A percentile compares a stretch with the other conserved stretches of the same genome.
These are phyloP conservation scores for Anthoptus insignis DNA, from an alignment of 2,888 invertebrate species.

Conservation along the genomic window DNA sequence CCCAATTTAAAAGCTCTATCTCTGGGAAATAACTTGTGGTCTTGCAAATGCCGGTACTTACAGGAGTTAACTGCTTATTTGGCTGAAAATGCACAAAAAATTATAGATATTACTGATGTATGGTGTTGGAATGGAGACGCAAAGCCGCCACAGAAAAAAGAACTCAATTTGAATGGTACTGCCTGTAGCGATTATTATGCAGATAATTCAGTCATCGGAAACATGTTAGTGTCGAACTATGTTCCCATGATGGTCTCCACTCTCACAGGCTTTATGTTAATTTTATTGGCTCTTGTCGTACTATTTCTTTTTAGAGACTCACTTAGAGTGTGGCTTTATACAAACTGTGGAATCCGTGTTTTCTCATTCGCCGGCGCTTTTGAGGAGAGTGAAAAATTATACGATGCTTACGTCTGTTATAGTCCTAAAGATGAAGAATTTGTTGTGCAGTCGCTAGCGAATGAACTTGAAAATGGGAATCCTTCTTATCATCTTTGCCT, in stretches of 20 bases:
- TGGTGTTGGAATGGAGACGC: slow-evolving; percentile 94
- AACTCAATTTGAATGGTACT: slow-evolving; percentile 94
- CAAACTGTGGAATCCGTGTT: slow-evolving; percentile 94
- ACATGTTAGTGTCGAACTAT: slow-evolving; percentile 94
- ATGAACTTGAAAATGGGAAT: slow-evolving; percentile 94
- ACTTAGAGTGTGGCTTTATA: slow-evolving; percentile 95
- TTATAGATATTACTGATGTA: slow-evolving; percentile 92
- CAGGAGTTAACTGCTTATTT: slow-evolving; percentile 95
- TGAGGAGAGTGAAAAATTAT: slow-evolving; percentile 94
- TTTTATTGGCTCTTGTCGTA: slow-evolving; percentile 92
- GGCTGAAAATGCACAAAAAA: slow-evolving; percentile 93
- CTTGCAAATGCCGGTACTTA: slow-evolving; percentile 96
- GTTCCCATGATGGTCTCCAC: slow-evolving; percentile 94
- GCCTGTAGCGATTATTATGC: slow-evolving; percentile 96
- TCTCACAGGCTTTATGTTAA: slow-evolving; percentile 91
- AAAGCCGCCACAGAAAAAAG: slow-evolving; percentile 91
- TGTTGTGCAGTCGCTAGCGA: slow-evolving; percentile 94
- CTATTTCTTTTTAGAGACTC: slow-evolving; percentile 95
- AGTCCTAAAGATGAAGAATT: slow-evolving; percentile 97
- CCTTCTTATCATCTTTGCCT: slow-evolving; percentile 94
- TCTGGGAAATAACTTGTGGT: slow-evolving; percentile 95
- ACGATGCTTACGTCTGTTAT: slow-evolving; percentile 97
- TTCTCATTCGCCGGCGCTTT: slow-evolving; percentile 90
- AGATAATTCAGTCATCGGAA: slow-evolving; percentile 94
- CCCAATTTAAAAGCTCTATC: slow-evolving; percentile 91